phyloP scores from a whole-genome alignment of 1,140 invertebrate genomes.

The Anthonomus grandis region DNA sequence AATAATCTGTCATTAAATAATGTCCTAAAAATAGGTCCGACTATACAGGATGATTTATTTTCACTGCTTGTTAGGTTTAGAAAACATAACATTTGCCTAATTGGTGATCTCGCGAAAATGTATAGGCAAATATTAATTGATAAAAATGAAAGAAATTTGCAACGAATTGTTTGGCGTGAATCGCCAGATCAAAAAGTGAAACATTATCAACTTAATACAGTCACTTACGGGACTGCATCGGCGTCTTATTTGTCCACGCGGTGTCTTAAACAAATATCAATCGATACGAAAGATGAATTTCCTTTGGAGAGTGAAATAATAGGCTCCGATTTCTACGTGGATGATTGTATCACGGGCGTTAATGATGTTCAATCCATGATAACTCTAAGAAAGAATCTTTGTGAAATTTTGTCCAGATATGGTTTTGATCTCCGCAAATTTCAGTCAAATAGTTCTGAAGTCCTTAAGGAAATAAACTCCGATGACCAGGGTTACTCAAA shows the following conservation, averaged over 20 bases:
- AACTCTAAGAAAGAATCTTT: constrained; percentile 22
- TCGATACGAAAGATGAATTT: constrained; percentile 26
- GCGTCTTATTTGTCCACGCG: constrained; percentile 45
- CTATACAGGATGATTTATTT: constrained; percentile 47
- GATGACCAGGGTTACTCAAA: too few relatives aligned
- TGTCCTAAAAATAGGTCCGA: constrained; percentile 42
- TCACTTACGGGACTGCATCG: constrained; percentile 47
- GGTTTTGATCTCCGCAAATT: constrained; percentile 39
- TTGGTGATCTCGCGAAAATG: constrained; percentile 48
- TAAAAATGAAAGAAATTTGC: constrained; percentile 41
- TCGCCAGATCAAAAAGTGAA: constrained; percentile 30
- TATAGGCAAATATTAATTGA: constrained; percentile 48
- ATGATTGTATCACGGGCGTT: constrained; percentile 49
- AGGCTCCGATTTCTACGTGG: constrained; percentile 49
- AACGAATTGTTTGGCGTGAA: constrained; percentile 49
- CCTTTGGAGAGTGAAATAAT: constrained; percentile 38
- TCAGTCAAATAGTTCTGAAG: constrained; percentile 30
- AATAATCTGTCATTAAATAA: constrained; percentile 36
- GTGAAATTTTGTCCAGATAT: constrained; percentile 13
- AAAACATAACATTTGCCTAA: constrained; percentile 38
- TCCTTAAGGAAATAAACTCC: too few relatives aligned
- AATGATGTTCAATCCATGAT: constrained; percentile 26
- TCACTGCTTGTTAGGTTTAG: constrained; percentile 49
- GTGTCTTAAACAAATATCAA: constrained; percentile 38
- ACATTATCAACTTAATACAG: constrained; percentile 42